phyloP scores from a whole-genome alignment of 1,140 invertebrate genomes.

The Lepidostoma basale region DNA sequence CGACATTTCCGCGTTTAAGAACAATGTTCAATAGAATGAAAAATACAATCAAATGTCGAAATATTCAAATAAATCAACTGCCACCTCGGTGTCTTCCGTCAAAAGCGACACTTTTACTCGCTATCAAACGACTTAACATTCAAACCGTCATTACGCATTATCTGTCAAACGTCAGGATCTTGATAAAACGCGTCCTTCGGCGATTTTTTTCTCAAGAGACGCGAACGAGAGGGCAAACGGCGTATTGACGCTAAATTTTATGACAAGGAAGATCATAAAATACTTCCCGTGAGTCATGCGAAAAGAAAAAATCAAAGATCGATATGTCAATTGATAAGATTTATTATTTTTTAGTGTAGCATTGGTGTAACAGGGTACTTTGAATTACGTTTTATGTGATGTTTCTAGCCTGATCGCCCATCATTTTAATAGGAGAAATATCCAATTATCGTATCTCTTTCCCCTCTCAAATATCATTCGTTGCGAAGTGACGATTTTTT shows the following conservation, averaged over 20 bases:
- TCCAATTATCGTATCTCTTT: too few relatives aligned
- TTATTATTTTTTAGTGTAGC: too few relatives aligned
- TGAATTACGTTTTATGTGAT: too few relatives aligned
- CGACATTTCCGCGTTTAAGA: too few relatives aligned
- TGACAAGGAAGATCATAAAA: conserved; percentile 35
- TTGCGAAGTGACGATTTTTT: too few relatives aligned
- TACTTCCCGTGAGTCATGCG: conserved; percentile 34
- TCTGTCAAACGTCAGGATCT: background rate
- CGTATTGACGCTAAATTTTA: conserved; percentile 27
- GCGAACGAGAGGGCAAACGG: background rate
- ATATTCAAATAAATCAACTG: too few relatives aligned
- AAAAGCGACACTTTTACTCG: background rate
- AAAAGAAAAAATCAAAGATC: conserved; percentile 2
- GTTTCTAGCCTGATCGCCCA: too few relatives aligned
- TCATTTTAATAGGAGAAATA: too few relatives aligned
- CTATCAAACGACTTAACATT: background rate
- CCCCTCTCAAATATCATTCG: too few relatives aligned
- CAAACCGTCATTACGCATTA: background rate
- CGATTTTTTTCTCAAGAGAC: background rate
- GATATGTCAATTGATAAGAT: conserved; percentile 27
- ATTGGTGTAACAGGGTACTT: too few relatives aligned
- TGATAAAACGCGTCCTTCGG: background rate
- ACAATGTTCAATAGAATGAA: too few relatives aligned
- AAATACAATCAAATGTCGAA: too few relatives aligned
- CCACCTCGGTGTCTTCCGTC: background rate